These are phyloP conservation scores for Eupeodes latifasciatus DNA, from an alignment of 2,888 invertebrate species.

Conservation along the genomic window DNA sequence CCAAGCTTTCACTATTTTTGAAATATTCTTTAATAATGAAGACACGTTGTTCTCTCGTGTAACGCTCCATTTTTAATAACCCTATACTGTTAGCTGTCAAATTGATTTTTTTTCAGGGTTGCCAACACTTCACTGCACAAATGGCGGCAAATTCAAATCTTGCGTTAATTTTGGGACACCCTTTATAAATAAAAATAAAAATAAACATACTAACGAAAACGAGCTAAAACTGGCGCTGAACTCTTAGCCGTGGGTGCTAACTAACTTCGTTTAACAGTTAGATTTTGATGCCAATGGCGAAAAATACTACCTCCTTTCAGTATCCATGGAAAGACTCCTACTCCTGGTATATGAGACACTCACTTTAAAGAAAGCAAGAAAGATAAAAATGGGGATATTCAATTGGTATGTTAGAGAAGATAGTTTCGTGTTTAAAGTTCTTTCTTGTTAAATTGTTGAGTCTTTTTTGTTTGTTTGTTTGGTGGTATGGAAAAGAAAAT, in stretches of 20 bases:
- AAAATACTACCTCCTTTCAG: conserved; percentile 11
- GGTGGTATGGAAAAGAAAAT: not conserved
- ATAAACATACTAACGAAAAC: not conserved
- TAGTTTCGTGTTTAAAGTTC: conserved; percentile 48
- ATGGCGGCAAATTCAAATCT: too few species aligned
- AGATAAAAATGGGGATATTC: conserved; percentile 44
- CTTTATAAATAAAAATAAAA: too few species aligned
- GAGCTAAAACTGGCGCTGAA: conserved; percentile 57
- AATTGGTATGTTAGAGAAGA: conserved; percentile 44
- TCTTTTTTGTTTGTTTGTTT: not conserved
- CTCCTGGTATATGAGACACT: not conserved
- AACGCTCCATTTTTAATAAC: too few species aligned
- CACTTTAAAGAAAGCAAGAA: not conserved
- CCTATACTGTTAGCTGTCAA: too few species aligned
- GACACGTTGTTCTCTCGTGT: too few species aligned
- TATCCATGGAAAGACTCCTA: not conserved
- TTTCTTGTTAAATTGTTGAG: conserved; percentile 35
- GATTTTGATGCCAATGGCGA: conserved; percentile 71
- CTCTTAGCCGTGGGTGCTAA: conserved; percentile 75
- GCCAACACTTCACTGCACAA: too few species aligned
- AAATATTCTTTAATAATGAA: too few species aligned
- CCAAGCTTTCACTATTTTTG: too few species aligned
- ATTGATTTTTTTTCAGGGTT: too few species aligned
- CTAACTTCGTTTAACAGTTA: conserved; percentile 75
- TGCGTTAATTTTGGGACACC: too few species aligned